A percentile compares a stretch with the other conserved stretches of the same genome.
Evolutionary conservation across 2,113 vertebrate genomes (phyloP).

Genomic region (Sceloporus tristichus): DNA sequence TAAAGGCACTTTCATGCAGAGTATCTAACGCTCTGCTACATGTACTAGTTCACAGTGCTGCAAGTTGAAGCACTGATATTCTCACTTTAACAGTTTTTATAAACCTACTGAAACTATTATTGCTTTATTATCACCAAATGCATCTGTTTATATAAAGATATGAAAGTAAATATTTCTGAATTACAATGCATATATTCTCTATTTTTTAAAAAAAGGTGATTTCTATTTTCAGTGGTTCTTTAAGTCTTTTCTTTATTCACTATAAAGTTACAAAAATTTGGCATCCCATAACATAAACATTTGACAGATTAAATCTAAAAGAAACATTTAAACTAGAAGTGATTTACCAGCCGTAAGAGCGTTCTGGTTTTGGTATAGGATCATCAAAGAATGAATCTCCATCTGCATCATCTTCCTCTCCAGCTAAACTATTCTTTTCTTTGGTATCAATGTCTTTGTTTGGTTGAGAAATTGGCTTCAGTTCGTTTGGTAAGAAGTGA

Average conservation of each 20-base stretch:
- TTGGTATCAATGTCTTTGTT: slow-evolving; percentile 59
- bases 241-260: background rate
- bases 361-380: slow-evolving; percentile 90
- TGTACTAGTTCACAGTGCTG: background rate
- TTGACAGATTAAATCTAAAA: slow-evolving; percentile 19
- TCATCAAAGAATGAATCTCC: slow-evolving; percentile 97
- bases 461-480: slow-evolving; percentile 60
- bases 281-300: background rate
- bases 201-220: background rate
- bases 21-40: background rate
- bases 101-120: background rate
- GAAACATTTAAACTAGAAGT: background rate
- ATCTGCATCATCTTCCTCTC: slow-evolving; percentile 80
- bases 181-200: background rate
- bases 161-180: background rate
- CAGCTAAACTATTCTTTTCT: slow-evolving; percentile 62
- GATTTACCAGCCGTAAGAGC: slow-evolving; percentile 87
- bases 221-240: background rate
- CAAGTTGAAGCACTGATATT: background rate
- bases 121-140: background rate
- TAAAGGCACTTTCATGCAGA: background rate
- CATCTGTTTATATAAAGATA: background rate
- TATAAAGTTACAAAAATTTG: background rate
- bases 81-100: background rate
- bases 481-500: slow-evolving; percentile 67